These are phyloP conservation scores for Leptogaster cylindrica DNA, from an alignment of 2,888 invertebrate species.

Conservation along the genomic window DNA sequence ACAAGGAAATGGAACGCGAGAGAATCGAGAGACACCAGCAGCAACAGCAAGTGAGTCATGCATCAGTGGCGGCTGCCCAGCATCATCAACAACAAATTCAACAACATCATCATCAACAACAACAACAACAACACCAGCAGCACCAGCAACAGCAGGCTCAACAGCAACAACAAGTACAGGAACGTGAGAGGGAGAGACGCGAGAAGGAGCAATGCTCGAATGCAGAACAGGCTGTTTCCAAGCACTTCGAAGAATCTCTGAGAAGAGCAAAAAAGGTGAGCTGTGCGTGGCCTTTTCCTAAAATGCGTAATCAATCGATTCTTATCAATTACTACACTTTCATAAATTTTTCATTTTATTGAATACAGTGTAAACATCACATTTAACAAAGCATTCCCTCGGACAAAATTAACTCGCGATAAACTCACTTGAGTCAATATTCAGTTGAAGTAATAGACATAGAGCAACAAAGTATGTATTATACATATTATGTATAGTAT, in stretches of 20 bases:
- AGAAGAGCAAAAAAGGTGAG: slow-evolving; percentile 65
- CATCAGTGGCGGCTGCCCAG: slow-evolving; percentile 32
- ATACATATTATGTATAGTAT: too few relatives aligned
- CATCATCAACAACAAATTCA: slow-evolving; percentile 41
- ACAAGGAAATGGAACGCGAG: slow-evolving; percentile 49
- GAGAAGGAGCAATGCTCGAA: slow-evolving; percentile 64
- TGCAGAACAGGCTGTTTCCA: slow-evolving; percentile 76
- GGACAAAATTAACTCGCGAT: too few relatives aligned
- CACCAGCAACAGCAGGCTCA: slow-evolving; percentile 34
- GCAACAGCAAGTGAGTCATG: slow-evolving; percentile 43
- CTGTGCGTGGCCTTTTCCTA: too few relatives aligned
- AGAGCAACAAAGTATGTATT: too few relatives aligned
- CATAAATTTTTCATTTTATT: too few relatives aligned
- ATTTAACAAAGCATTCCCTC: too few relatives aligned
- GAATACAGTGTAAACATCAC: too few relatives aligned
- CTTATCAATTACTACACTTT: too few relatives aligned
- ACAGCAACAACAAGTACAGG: slow-evolving; percentile 62
- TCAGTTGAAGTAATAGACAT: too few relatives aligned
- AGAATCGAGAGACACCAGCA: slow-evolving; percentile 44
- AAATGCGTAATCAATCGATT: too few relatives aligned
- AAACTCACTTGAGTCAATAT: too few relatives aligned
- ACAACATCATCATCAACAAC: slow-evolving; percentile 42
- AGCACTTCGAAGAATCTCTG: slow-evolving; percentile 89
- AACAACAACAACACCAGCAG: slow-evolving; percentile 30
- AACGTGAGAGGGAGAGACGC: slow-evolving; percentile 65